Base-by-base conservation (phyloP, 2,113 vertebrate species). In the Vimba vimba region DNA sequence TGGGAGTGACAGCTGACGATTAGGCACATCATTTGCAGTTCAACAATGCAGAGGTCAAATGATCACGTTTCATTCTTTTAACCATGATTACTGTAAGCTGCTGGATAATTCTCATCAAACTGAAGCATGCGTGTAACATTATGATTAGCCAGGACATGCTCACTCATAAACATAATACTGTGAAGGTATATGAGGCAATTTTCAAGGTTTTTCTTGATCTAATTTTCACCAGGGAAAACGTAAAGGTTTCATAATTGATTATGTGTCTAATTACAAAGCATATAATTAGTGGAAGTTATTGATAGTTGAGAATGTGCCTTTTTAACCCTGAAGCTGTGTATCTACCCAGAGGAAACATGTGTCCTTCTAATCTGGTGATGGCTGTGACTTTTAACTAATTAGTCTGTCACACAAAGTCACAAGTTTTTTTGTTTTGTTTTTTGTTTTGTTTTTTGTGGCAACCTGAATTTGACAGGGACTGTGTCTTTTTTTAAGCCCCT, bases 1-100 rank as follows among this genome's bases (percentile, higher is more conserved):
- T 94, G 94, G 96, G 97, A 94, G 95, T 95, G 96, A 96, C 96
- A 96, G 96, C 93, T 96, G 95, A 96, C 94, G 95, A 96, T 96
- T 97, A 96, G 94, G 94, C 95, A 95, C 95, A 95, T 97, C 93
- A 93, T 94, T 96, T 92, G 92, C 95, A 96, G 93, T 94, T 96
- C 94, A 95, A 94, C 92, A 91, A 94, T 92, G 93, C 87, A 92
- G 92, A 95, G 95, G 94, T 95, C 93, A 93, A 91, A 93, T 82
- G 87, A 92, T 93, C 91, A 90, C 87, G 87, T 93, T 93, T 88
- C 79, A 87, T 57, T 87, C 74, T 88, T 68, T 90, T 88, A 87
- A 76, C 86, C 85, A 43, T 88, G 85, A 82, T 84, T 89, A 81
- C 84, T 74, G 83, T 88, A 86, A 91, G 85, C 86, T 83, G 71